Evolutionary conservation across 35 echinoderm and acorn worm genomes (phyloP).

Genomic region (Chiridota heheva): DNA sequence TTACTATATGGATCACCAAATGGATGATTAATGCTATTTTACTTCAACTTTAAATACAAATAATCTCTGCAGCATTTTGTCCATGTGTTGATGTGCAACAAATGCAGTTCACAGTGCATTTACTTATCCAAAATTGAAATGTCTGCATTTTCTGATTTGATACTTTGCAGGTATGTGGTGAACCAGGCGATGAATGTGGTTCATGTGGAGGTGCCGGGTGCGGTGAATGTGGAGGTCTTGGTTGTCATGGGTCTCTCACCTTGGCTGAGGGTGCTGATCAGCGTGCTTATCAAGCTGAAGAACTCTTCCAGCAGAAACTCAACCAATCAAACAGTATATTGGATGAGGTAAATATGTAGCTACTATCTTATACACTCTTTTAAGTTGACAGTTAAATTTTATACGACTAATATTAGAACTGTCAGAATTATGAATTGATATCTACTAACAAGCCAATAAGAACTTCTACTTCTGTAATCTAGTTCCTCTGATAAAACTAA

Average conservation of each 20-base stretch:
- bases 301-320: conserved; percentile 63
- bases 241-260: conserved; percentile 65
- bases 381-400: too few species aligned
- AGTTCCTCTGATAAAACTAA: too few species aligned
- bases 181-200: conserved; percentile 90
- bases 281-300: conserved; percentile 61
- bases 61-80: background rate
- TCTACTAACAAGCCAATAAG: too few species aligned
- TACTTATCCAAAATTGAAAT: background rate
- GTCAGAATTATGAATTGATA: too few species aligned
- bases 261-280: conserved; percentile 66
- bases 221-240: conserved; percentile 85
- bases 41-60: too few species aligned
- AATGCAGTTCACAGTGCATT: background rate
- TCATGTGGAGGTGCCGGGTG: conserved; percentile 90
- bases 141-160: background rate
- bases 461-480: too few species aligned
- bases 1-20: too few species aligned
- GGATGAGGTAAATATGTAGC: conserved; percentile 48
- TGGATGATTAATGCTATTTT: too few species aligned
- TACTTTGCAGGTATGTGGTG: conserved; percentile 90
- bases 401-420: too few species aligned
- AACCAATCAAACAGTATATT: conserved; percentile 58
- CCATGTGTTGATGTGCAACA: background rate
- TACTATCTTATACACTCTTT: too few species aligned